A percentile compares a stretch with the other conserved stretches of the same genome.
phyloP scores from a whole-genome alignment of 2,797 vertebrate genomes.

The Molossus molossus region DNA sequence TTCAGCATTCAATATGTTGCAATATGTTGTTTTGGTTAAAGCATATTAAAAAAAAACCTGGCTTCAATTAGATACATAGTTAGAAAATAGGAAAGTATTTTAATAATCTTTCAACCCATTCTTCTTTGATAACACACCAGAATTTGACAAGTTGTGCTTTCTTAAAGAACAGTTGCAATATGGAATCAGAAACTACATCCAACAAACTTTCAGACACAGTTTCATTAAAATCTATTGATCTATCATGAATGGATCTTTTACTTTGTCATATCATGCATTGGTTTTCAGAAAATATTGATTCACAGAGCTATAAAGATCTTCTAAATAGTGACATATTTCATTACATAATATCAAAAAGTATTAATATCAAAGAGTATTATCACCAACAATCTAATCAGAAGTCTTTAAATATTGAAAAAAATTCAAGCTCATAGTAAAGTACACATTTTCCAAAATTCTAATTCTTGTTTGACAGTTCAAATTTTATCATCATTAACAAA shows the following conservation, averaged over 20 bases:
- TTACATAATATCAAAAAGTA: background rate
- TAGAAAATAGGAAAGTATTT: background rate
- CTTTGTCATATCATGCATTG: background rate
- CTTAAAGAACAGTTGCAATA: background rate
- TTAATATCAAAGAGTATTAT: conserved; percentile 7
- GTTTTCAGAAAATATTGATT: conserved; percentile 5
- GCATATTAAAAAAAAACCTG: conserved; percentile 10
- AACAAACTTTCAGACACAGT: conserved; percentile 24
- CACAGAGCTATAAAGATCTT: background rate
- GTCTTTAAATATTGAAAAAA: background rate
- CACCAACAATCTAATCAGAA: conserved; percentile 8
- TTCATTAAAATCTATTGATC: conserved; percentile 13
- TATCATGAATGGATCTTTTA: background rate
- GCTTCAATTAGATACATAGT: background rate
- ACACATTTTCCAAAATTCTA: conserved; percentile 44
- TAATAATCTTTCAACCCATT: background rate
- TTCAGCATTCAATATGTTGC: background rate
- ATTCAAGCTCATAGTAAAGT: background rate
- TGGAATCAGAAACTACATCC: background rate
- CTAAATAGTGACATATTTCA: background rate
- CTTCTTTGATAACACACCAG: conserved; percentile 34
- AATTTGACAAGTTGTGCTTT: conserved; percentile 11
- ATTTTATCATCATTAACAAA: conserved; percentile 22
- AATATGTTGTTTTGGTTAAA: background rate
- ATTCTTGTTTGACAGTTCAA: conserved; percentile 60